Evolutionary conservation across 2,888 invertebrate genomes (phyloP).

Genomic region (Stratiomys singularior): DNA sequence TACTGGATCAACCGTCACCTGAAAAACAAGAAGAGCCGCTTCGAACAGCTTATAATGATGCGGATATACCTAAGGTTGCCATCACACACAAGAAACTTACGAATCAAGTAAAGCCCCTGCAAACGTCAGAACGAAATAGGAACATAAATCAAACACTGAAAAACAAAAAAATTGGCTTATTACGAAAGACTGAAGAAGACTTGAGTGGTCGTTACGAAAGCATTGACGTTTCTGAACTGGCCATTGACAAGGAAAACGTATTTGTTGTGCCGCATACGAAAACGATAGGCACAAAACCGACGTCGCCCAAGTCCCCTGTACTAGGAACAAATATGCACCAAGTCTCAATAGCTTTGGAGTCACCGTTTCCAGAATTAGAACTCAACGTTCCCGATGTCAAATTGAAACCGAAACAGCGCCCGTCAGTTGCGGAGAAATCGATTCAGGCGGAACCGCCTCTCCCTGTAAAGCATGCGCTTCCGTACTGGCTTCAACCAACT

Average conservation of each 20-base stretch:
- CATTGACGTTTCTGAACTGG: neutral
- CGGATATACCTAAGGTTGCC: neutral
- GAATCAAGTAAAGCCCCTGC: neutral
- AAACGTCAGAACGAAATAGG: neutral
- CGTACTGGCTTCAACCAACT: slow-evolving; percentile 63
- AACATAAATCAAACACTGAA: neutral
- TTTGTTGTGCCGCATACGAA: neutral
- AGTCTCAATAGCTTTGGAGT: neutral
- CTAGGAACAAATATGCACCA: neutral
- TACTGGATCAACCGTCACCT: neutral
- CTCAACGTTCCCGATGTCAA: slow-evolving; percentile 51
- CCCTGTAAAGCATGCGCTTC: slow-evolving; percentile 54
- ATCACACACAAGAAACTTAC: slow-evolving; percentile 46
- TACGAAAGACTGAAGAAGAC: slow-evolving; percentile 55
- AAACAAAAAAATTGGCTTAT: slow-evolving; percentile 56
- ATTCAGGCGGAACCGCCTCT: slow-evolving; percentile 48
- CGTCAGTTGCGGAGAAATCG: slow-evolving; percentile 51
- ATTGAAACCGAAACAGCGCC: slow-evolving; percentile 33
- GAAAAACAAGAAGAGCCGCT: neutral
- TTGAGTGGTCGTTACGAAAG: neutral
- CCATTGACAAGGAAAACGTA: slow-evolving; percentile 16
- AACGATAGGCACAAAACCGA: neutral
- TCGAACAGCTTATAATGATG: neutral
- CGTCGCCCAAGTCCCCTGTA: neutral
- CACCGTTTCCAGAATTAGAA: slow-evolving; percentile 45